Evolutionary conservation across 2,888 invertebrate species (phyloP), one percentile per base, ranked within the genome.

Genomic region (Eupithecia abbreviata): DNA sequence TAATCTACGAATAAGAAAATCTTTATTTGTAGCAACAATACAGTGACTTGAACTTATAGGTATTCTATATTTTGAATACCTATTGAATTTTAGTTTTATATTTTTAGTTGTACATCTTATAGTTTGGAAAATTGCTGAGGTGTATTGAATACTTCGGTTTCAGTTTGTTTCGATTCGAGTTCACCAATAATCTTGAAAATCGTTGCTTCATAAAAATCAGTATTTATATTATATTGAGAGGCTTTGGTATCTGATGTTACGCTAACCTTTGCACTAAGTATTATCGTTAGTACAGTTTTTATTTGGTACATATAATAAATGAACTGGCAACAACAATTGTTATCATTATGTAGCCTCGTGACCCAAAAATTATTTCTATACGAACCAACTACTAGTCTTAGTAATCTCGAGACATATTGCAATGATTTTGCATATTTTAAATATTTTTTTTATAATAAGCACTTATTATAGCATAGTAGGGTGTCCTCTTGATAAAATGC

Each of bases 261-360:
- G 88, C 87, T 94, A 94, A 93, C 94, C 94, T 95, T 93, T 94
- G 93, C 88, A 86, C 93, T 76, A 68, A 71, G 67, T 89, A 84
- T 92, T 93, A 93, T 93, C 91, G 81, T 89, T 79, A 18, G 30
- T 62, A 51, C 66, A 85, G 87, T 92, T 94, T 93, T 94, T 93
- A 93, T 92, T 90, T 88, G 84, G 90, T 90, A 88, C 88, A 86
- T 88, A 83, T 15, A 30, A 51, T 45, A 80, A 85, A 90, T 92
- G 90, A 90, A 92, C 86, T 91, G 87, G 91, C 89, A 93, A 93
- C 92, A 90, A 91, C 90, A 90, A 81, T 84, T 82, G 85, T 92
- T 93, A 94, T 94, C 94, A 91, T 88, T 84, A 80, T 78, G 82
- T 90, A 92, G 92, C 93, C 93, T 93, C 93, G 88, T 94, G 93